Evolutionary conservation across 2,797 vertebrate genomes (phyloP), one percentile per base, ranked within the genome.

Genomic region (Scleropages formosus): DNA sequence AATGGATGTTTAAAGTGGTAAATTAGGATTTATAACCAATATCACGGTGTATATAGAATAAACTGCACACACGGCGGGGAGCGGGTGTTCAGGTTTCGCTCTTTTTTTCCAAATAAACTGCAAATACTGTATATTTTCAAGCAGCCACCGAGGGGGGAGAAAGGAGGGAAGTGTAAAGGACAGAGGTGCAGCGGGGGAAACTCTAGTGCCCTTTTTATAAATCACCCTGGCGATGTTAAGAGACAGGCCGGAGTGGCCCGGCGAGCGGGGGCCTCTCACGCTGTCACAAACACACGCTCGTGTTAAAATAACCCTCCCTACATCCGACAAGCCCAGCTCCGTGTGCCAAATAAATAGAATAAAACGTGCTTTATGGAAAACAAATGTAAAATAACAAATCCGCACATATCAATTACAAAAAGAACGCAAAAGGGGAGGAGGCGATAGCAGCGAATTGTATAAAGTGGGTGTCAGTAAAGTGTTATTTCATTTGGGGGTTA

Each of bases 261-360:
- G 76, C 49, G 81, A 80, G 83, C 82, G 68, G 71, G 79, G 31
- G 88, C 83, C 79, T 63, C 85, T 53, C 81, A 82, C 86, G 82
- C 88, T 87, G 90, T 91, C 91, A 93, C 83, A 90, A 88, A 83
- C 87, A 91, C 89, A 89, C 85, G 76, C 82, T 78, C 65, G 66
- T 3, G 51, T 71, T 62, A 77, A 82, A 76, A 75, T 74, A 73
- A 82, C 60, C 60, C 66, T 76, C 56, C 77, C 79, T 82, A 79
- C 78, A 79, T 72, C 66, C 76, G 81, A 82, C 81, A 82, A 75
- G 66, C 63, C 26, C 58, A 80, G 70, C 66, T 49, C 26, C 46
- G 59, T 46, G 51, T 11, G 18, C 68, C 56, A 61, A 80, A 80
- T 75, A 74, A 49, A 78, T 62, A 71, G 61, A 71, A 62, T 16